Base-by-base conservation (phyloP, 2,888 invertebrate species). In the Byasa hedistus region DNA sequence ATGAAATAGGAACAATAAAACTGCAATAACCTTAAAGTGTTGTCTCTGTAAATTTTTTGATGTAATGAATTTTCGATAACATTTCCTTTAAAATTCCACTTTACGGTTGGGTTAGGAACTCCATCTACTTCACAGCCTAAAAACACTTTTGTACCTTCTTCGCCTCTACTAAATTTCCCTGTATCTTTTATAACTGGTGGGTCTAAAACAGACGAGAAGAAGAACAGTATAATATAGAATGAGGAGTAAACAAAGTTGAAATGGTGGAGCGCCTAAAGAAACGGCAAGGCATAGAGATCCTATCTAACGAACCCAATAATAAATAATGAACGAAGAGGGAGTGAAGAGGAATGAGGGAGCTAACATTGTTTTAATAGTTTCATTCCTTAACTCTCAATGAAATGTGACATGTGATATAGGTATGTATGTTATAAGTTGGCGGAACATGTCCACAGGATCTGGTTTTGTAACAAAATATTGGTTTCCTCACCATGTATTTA, bases 71-170 rank as follows among this genome's bases (percentile, higher is more conserved):
- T 71, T 1, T 59, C 59, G 2, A 85, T 36, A 21, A 64, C 64
- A 0, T 44, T 51, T 4, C 69, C 74, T 60, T 81, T 73, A 24
- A 73, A 72, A 8, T 65, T 72, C 85, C 86, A 85, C 10, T 61
- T 72, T 0, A 84, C 76, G 1, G 24, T 24, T 5, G 86, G 84
- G 0, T 19, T 22, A 0, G 85, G 86, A 8, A 69, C 63, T 0
- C 82, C 85, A 3, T 72, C 68, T 0, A 76, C 79, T 3, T 69
- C 57, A 58, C 85, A 85, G 5, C 68, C 51, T 32, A 85, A 64
- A 0, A 52, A 68, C 0, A 81, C 63, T 8, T 57, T 61, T 4
- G 76, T 66, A 0, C 79, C 83, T 21, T 69, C 71, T n/a, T 57
- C 71, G 4, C 69, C 70, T 51, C 7, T 65, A 2, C 75, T 44